Evolutionary conservation across 2,797 vertebrate genomes (phyloP), one percentile per base, ranked within the genome.

Genomic region (Artibeus lituratus): DNA sequence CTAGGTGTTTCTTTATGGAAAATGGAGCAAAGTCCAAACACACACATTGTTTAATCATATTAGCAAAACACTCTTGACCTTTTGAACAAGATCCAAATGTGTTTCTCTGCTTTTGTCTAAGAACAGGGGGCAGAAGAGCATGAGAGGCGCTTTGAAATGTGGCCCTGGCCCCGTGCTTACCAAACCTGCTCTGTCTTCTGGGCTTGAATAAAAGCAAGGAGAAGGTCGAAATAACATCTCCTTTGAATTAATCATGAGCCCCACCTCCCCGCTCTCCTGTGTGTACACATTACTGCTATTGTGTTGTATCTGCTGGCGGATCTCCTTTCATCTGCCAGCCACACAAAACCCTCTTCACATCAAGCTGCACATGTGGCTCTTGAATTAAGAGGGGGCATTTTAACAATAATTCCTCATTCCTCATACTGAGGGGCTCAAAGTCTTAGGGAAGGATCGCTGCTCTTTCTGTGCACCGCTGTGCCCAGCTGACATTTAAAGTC

Each of bases 221-320:
- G 88, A 92, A 88, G 39, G 89, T 91, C 94, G 96, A 96, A 96
- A 98, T 91, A 37, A 94, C 93, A 80, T 96, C 90, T 97, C 97
- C 83, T 93, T 59, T 97, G 97, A 97, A 97, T 97, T 97, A 97
- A 84, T 97, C 91, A 97, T 91, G 95, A 97, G 39, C 82, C 87
- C 77, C 94, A 87, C 94, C 90, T 97, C 96, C 96, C 94, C 80
- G 76, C 95, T 96, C 65, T 95, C 97, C 93, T 96, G 97, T 97
- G 94, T 97, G 98, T 96, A 96, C 97, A 96, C 91, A 76, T 97
- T 96, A 93, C 91, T 96, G 94, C 96, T 96, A 92, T 95, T 95
- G 90, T 97, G 97, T 93, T 96, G 95, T 96, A 92, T 90, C 96
- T 98, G 95, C 83, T 72, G 93, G 91, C 72, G 47, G 96, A 92